Conservation (phyloP, 2,113 vertebrate species). For the Ptilonorhynchus violaceus region DNA sequence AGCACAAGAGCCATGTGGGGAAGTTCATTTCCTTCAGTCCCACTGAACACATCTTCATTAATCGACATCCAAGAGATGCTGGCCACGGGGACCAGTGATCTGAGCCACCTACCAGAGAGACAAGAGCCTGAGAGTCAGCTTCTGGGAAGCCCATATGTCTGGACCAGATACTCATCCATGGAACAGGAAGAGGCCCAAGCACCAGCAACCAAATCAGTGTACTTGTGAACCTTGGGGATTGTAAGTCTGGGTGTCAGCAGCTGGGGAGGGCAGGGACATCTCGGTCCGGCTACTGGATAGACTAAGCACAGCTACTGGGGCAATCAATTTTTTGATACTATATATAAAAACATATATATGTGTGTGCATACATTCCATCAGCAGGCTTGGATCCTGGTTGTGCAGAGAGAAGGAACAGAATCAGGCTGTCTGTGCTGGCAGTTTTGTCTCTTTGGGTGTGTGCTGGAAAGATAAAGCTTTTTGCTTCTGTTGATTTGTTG, state of each 20-base stretch:
- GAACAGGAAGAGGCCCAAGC: not conserved
- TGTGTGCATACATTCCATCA: not conserved
- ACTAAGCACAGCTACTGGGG: not conserved
- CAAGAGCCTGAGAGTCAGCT: not conserved
- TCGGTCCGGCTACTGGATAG: not conserved
- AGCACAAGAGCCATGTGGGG: not conserved
- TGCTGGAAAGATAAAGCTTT: not conserved
- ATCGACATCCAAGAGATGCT: not conserved
- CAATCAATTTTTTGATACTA: not conserved
- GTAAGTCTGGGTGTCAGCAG: not conserved
- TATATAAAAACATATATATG: not conserved
- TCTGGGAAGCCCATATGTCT: not conserved
- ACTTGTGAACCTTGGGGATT: not conserved
- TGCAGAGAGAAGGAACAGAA: not conserved
- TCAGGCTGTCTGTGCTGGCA: not conserved
- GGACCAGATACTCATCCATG: fast-evolving
- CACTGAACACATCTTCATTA: not conserved
- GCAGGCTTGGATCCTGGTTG: not conserved
- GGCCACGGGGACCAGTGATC: not conserved
- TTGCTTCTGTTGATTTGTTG: not conserved
- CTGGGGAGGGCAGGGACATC: not conserved
- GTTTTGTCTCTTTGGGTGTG: not conserved
- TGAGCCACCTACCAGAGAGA: not conserved
- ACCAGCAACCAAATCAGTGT: fast-evolving
- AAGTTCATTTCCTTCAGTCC: not conserved